phyloP scores from a whole-genome alignment of 2,113 vertebrate genomes.

The Oenanthe oenanthe region DNA sequence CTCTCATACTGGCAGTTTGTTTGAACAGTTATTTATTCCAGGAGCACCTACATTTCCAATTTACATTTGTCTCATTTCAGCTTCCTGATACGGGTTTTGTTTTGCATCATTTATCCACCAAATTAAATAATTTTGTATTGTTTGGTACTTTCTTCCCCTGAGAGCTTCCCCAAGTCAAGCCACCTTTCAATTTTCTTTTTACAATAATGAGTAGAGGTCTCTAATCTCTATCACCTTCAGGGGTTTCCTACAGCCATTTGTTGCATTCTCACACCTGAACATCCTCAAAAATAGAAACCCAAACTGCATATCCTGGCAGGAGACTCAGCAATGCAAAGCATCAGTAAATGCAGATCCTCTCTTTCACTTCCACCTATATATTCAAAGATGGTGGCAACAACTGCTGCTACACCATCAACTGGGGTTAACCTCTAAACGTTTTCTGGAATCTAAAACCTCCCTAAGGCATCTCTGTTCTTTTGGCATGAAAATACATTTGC shows the following conservation, averaged over 20 bases:
- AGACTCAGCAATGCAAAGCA: not conserved
- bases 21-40: not conserved
- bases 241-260: not conserved
- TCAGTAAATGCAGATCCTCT: not conserved
- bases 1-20: not conserved
- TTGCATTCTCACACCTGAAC: not conserved
- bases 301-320: not conserved
- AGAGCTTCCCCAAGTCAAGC: not conserved
- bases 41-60: not conserved
- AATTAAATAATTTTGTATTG: not conserved
- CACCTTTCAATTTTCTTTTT: not conserved
- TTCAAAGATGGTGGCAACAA: not conserved
- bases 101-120: not conserved
- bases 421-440: not conserved
- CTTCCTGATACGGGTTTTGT: not conserved
- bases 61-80: not conserved
- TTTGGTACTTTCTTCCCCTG: not conserved
- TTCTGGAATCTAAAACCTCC: not conserved
- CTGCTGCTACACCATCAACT: not conserved
- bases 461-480: not conserved
- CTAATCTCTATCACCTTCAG: not conserved
- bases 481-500: not conserved
- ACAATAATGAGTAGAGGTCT: not conserved
- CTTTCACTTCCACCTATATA: not conserved
- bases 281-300: not conserved